Evolutionary conservation across 2,888 invertebrate species (phyloP), one percentile per base, ranked within the genome.

Genomic region (Drosophila demipolita): DNA sequence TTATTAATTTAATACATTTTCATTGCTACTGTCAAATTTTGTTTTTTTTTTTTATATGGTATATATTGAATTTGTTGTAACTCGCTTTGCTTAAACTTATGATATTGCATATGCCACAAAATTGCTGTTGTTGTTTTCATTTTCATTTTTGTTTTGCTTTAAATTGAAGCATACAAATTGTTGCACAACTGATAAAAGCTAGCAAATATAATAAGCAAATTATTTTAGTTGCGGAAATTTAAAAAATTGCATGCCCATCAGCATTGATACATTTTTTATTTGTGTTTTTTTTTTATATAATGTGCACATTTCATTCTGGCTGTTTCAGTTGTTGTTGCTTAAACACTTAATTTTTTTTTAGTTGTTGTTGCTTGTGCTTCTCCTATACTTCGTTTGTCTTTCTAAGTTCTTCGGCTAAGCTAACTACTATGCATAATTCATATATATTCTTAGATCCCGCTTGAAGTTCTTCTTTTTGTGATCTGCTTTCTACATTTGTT

Each of bases 61-160:
- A 49, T 57, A 32, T 49, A 35, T 64, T 69, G 64, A 35, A 59
- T 60, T 50, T 60, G 55, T 58, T 65, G 26, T 75, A 66, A 69
- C 64, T 67, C 52, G 48, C 35, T 49, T 66, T 63, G 68, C 89
- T 85, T 85, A 88, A 65, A 65, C 35, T 53, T 81, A 81, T 85
- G 89, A 85, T 85, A 85, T 88, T 85, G 89, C 89, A 75, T 88
- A 83, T 79, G 89, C 85, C 85, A 85, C 87, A 73, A 79, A 75
- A 76, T 88, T 76, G 73, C 63, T 75, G 62, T 61, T 69, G 72
- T 29, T 63, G 76, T 68, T 78, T 57, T 48, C 48, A 26, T 70
- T 66, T 50, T 12, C 6, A 48, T 32, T 32, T 29, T 15, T 8
- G 54, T 38, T 40, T 40, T 20, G 53, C 59, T 60, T 60, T 63